phyloP scores from a whole-genome alignment of 2,888 invertebrate genomes.

The Apotomis betuletana region DNA sequence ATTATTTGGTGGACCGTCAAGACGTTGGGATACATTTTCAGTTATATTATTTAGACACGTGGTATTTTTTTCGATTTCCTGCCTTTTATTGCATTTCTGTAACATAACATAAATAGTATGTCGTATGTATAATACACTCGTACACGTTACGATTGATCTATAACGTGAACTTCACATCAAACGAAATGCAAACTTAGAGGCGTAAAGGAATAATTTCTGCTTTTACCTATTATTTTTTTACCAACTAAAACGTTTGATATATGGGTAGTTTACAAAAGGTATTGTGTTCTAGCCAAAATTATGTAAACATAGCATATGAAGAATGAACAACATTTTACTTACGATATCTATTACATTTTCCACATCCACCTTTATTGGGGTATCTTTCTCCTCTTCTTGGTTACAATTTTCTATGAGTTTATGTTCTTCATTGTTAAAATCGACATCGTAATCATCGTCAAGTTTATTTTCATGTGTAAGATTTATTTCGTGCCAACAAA shows the following conservation, averaged over 20 bases:
- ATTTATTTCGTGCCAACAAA: conserved; percentile 29
- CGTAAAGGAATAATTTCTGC: background rate
- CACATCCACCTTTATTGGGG: background rate
- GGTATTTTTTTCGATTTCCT: background rate
- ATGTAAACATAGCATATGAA: background rate
- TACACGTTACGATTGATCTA: too few species aligned
- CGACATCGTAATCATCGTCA: background rate
- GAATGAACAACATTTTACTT: background rate
- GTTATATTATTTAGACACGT: conserved; percentile 1
- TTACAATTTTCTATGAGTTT: background rate
- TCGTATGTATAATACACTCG: background rate
- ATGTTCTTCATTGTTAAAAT: background rate
- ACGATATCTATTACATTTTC: background rate
- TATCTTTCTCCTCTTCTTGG: background rate
- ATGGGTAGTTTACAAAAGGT: conserved; percentile 38
- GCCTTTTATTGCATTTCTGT: conserved; percentile 4
- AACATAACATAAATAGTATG: background rate
- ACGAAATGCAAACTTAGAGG: background rate
- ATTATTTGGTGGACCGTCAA: background rate
- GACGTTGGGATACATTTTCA: background rate
- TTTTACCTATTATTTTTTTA: background rate
- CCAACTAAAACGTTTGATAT: background rate
- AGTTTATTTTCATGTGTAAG: background rate
- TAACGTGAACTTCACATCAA: too few species aligned
- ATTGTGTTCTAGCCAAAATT: conserved; percentile 7